Evolutionary conservation across 2,888 invertebrate genomes (phyloP), one percentile per base, ranked within the genome.

Genomic region (Amblyteles armatorius): DNA sequence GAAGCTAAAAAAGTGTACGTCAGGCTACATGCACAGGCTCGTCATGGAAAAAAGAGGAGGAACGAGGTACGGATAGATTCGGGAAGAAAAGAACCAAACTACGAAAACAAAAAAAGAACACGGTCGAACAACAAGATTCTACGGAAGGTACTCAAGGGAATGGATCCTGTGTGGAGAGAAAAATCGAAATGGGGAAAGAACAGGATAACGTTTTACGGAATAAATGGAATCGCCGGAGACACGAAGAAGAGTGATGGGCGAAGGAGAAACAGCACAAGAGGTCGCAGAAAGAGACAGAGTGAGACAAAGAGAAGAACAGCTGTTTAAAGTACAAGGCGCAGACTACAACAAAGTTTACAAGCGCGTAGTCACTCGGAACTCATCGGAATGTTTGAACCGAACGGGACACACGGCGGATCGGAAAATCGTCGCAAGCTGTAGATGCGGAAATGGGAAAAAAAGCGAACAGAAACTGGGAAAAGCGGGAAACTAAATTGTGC

Each of bases 21-120:
- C 52, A 48, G 73, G 79, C 29, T 80, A 80, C 22, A 63, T 80
- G n/a, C n/a, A n/a, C n/a, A n/a, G n/a, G n/a, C n/a, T n/a, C 50
- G 52, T 80, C 16, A 48, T 5, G 13, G 52, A 80, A 65, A 72
- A 80, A 60, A 40, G 19, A 63, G 50, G n/a, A 52, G 63, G 67
- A 16, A 65, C 11, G 52, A 79, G 9, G 26, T 79, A 55, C 16
- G 77, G 16, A 71, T 36, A 68, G 57, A 22, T 16, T 55, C 79
- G 26, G 57, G 71, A 9, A 71, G 40, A 16, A 79, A 40, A 71
- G 69, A 69, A 26, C 40, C 52, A 69, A 52, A 69, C 1, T 71
- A 55, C 40, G 79, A 79, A 7, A 52, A 19, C 9, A 71, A 55
- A 26, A 16, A 73, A 9, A 36, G 72, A 65, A 71, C 71, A 36